Base-by-base conservation (phyloP, 2,888 invertebrate species). In the Sipunculus nudus region DNA sequence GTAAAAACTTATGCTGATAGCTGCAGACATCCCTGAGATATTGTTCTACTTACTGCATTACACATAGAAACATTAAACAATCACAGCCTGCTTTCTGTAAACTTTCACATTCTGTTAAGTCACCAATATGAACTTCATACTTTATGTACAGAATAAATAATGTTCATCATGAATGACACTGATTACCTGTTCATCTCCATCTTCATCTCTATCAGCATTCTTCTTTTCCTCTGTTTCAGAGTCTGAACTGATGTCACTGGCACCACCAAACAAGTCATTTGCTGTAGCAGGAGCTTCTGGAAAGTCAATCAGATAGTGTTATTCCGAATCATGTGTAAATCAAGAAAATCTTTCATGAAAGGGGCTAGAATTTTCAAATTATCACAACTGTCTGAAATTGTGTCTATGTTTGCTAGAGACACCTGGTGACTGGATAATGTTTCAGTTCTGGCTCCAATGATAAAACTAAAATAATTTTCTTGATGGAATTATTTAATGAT, bases 181-280 rank as follows among this genome's bases (percentile, higher is more conserved):
- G 23, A 53, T 61, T 29, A 53, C 53, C 38, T 35, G 28, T 25
- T 52, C 63, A 41, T 50, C 53, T 3, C 35, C 52, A 23, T 57
- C 54, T 23, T 46, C 61, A 29, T 49, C 38, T 29, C 28, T 48
- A 23, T 54, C 3, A 76, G 25, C 43, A 43, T 53, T 61, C 54
- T 65, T 66, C 39, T 77, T 79, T 32, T 80, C 78, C 5, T 86
- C 89, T n/a, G n/a, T n/a, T 60, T 92, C 93, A 72, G 93, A 92
- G 69, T 94, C 94, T 6, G 92, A 90, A 79, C 93, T 94, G 46
- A 95, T 95, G 80, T 95, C 95, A 64, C 75, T 94, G 19, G 94
- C 95, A 85, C 95, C 95, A 13, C 96, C 96, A 84, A 96, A 96
- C 29, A 96, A 86, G 8, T 92, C 93, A 67, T 91, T 91, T 0